Evolutionary conservation across 2,888 invertebrate species (phyloP), one percentile per base, ranked within the genome.

Genomic region (Drosophila mettleri): DNA sequence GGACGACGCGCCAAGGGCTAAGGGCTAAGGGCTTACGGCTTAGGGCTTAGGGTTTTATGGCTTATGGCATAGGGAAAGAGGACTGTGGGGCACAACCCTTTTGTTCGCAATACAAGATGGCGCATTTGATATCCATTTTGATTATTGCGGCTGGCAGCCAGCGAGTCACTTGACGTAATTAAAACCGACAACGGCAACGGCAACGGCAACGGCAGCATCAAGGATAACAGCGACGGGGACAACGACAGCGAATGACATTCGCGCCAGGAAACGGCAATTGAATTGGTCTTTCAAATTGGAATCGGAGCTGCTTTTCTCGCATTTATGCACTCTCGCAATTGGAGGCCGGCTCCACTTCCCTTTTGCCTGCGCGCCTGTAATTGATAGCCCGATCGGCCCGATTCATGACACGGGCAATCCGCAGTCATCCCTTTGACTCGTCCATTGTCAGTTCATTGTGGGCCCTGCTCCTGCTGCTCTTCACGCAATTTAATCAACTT

Each of bases 321-420:
- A 12, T 58, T 51, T 36, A 39, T 57, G 45, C 24, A 36, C 34
- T 36, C 51, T n/a, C n/a, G 33, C 18, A 36, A 31, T 60, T 57
- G 75, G 49, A 52, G 68, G 49, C 34, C 24, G 74, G 74, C 58
- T 46, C 63, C 57, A 55, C 73, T 74, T 70, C 88, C 80, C 81
- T 75, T n/a, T n/a, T 27, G 6, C 5, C 20, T 6, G 41, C 10
- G 5, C 16, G 24, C 24, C 20, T 87, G 89, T 88, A 90, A 90
- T 89, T 83, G 90, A 89, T 85, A 89, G 51, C 81, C 90, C 71
- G 83, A 89, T 80, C 86, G 71, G 80, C 29, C 29, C 14, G 80
- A 63, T 34, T 55, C 70, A 88, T 90, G 90, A 89, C 86, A 89
- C 90, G 73, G 86, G 90, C 78, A 90, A 85, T 85, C 80, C 76